Percentiles rank a stretch among this genome's conserved stretches.
These are phyloP conservation scores for Crotophaga sulcirostris DNA, from an alignment of 2,113 vertebrate species.

Conservation along the genomic window DNA sequence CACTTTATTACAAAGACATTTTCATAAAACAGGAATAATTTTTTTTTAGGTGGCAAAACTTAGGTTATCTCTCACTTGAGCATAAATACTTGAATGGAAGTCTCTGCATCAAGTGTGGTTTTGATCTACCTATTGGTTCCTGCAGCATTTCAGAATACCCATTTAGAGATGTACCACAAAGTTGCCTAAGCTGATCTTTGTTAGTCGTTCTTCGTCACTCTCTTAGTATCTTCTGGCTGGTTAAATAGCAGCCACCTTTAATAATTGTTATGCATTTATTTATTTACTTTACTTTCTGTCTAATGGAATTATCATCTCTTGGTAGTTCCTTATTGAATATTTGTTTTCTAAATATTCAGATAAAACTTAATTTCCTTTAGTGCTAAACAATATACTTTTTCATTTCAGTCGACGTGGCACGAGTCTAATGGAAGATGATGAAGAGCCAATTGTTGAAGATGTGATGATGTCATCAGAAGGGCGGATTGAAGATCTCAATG, in stretches of 20 bases:
- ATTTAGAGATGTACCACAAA: not conserved
- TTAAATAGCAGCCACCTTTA: not conserved
- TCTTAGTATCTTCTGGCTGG: not conserved
- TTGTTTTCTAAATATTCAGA: not conserved
- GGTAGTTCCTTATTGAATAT: not conserved
- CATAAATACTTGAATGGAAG: not conserved
- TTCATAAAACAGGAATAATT: not conserved
- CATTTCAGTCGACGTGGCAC: slow-evolving; percentile 90
- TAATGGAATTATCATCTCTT: slow-evolving; percentile 26
- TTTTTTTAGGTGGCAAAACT: not conserved
- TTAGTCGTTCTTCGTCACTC: not conserved
- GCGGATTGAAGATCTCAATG: slow-evolving; percentile 97
- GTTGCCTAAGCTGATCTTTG: not conserved
- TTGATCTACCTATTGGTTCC: not conserved
- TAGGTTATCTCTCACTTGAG: not conserved
- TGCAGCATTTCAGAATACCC: not conserved
- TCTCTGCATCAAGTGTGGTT: not conserved
- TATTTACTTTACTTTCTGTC: not conserved
- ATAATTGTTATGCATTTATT: not conserved
- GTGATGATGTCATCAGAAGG: slow-evolving; percentile 99
- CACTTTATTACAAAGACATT: not conserved
- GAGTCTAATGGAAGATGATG: slow-evolving; percentile 98
- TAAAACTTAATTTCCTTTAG: not conserved
- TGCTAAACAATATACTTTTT: not conserved
- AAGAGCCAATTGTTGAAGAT: slow-evolving; percentile 98